Conservation (phyloP, 2,113 vertebrate genomes). For the Apteryx owenii region DNA sequence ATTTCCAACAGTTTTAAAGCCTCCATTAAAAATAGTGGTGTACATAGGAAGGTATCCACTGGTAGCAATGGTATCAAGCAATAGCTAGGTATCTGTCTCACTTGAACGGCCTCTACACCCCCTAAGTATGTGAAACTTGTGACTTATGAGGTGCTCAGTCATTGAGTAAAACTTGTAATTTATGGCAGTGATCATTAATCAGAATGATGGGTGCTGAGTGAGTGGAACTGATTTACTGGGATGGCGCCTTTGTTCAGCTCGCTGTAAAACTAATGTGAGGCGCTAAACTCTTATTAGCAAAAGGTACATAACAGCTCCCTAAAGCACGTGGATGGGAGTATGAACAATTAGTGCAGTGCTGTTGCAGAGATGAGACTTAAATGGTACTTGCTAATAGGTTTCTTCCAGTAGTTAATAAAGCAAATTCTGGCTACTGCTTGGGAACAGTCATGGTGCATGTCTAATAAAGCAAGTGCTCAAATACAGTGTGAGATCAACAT, state of each 20-base stretch:
- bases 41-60: neutral
- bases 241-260: neutral
- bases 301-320: neutral
- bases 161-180: conserved; percentile 5
- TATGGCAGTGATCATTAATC: neutral
- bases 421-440: neutral
- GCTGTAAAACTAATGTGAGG: neutral
- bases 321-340: neutral
- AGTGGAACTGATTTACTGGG: neutral
- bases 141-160: conserved; percentile 16
- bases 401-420: neutral
- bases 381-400: neutral
- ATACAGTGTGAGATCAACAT: neutral
- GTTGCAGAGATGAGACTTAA: neutral
- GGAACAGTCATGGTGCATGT: neutral
- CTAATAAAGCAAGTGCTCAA: neutral
- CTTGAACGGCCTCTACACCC: neutral
- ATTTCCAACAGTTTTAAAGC: conserved; percentile 21
- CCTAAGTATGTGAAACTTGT: conserved; percentile 12
- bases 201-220: neutral
- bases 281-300: neutral
- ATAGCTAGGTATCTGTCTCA: conserved; percentile 21
- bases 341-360: neutral
- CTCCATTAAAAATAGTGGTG: neutral
- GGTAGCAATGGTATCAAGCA: neutral